A percentile compares a stretch with the other conserved stretches of the same genome.
These are phyloP conservation scores for Emmelina monodactyla DNA, from an alignment of 2,888 invertebrate species.

Conservation along the genomic window DNA sequence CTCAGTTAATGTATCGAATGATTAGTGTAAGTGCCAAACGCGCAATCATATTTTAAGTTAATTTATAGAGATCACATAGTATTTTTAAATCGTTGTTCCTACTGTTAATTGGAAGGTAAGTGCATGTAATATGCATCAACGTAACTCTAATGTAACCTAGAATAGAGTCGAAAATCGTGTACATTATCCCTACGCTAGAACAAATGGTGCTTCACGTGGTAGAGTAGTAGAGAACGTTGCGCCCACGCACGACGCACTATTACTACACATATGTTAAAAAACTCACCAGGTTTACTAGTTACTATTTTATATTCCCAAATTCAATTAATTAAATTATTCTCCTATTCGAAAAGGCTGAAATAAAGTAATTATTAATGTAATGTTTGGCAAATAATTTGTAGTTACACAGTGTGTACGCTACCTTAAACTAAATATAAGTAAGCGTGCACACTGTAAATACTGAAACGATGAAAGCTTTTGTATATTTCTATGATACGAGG, in stretches of 20 bases:
- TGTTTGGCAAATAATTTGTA: conserved; percentile 52
- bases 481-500: conserved; percentile 52
- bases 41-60: conserved; percentile 50
- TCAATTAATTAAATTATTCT: conserved; percentile 53
- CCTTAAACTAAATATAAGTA: too few relatives aligned
- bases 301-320: conserved; percentile 56
- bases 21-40: conserved; percentile 51
- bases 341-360: conserved; percentile 65
- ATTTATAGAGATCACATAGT: conserved; percentile 49
- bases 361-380: conserved; percentile 47
- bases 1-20: neutral
- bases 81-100: conserved; percentile 63
- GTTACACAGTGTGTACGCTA: too few relatives aligned
- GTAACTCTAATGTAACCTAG: conserved; percentile 53
- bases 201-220: conserved; percentile 65
- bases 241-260: conserved; percentile 23
- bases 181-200: conserved; percentile 66
- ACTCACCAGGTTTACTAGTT: conserved; percentile 56
- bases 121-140: conserved; percentile 40
- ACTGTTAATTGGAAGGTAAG: conserved; percentile 52
- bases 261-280: conserved; percentile 30
- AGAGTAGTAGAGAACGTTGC: conserved; percentile 39
- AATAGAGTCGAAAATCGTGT: conserved; percentile 56
- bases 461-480: conserved; percentile 55
- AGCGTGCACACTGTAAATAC: too few relatives aligned